These are phyloP conservation scores for Coremacera marginata DNA, from an alignment of 2,888 invertebrate species.

Conservation along the genomic window DNA sequence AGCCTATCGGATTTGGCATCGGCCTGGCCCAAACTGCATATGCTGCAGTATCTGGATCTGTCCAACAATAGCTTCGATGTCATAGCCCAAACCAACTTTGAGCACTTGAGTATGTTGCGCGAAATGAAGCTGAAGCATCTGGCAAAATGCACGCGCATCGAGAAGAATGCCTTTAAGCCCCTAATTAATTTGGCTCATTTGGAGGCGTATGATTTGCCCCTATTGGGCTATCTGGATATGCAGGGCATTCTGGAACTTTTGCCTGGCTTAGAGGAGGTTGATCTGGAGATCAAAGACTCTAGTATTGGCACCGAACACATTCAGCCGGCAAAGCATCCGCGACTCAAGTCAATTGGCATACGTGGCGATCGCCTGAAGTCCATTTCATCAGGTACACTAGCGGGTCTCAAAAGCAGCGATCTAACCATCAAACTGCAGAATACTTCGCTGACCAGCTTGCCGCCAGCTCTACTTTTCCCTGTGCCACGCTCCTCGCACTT, in stretches of 20 bases:
- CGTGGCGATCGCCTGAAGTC: conserved; percentile 81
- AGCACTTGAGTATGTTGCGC: conserved; percentile 76
- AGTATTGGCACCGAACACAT: conserved; percentile 85
- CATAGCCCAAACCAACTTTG: conserved; percentile 83
- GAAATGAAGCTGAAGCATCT: conserved; percentile 78
- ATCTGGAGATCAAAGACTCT: conserved; percentile 89
- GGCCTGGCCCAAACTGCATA: conserved; percentile 79
- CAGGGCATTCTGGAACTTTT: conserved; percentile 84
- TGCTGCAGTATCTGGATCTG: conserved; percentile 81
- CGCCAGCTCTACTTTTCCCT: conserved; percentile 87
- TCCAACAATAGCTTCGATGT: conserved; percentile 86
- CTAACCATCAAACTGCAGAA: conserved; percentile 83
- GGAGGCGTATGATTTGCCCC: conserved; percentile 81
- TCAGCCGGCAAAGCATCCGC: conserved; percentile 82
- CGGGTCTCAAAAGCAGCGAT: conserved; percentile 81
- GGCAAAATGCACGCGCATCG: conserved; percentile 80
- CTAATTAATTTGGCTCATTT: conserved; percentile 79
- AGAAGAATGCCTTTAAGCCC: conserved; percentile 83
- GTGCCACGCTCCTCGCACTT: conserved; percentile 88
- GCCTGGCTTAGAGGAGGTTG: conserved; percentile 80
- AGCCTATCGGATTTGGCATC: conserved; percentile 75
- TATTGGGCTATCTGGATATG: conserved; percentile 87
- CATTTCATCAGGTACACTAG: conserved; percentile 85
- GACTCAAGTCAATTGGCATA: conserved; percentile 80
- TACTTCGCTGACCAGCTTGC: conserved; percentile 82